Evolutionary conservation across 2,888 invertebrate genomes (phyloP), one percentile per base, ranked within the genome.

Genomic region (Vanessa cardui): DNA sequence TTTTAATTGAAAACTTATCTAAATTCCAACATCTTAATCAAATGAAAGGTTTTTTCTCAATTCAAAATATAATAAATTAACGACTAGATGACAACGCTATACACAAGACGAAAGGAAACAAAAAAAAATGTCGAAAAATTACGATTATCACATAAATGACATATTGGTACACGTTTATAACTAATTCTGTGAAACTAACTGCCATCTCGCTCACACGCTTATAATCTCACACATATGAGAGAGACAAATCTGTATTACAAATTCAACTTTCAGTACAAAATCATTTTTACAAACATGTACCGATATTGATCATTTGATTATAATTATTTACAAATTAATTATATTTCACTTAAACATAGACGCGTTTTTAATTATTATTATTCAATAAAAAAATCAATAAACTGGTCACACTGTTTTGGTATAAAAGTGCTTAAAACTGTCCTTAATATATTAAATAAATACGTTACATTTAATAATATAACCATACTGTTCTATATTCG

Each of bases 1-100:
- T 89, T 89, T 87, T 89, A 88, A 88, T 88, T 80, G 80, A 86
- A 88, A 89, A 90, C 89, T 89, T 90, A 90, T 80, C 87, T 88
- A 85, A 84, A 79, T 76, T 83, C 82, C 84, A 87, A 89, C 86
- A 80, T 86, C 77, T 77, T 39, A 39, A 83, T 83, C 81, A 83
- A 83, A 82, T 81, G 80, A 78, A 76, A 75, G n/a, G 76, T 79
- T 74, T 77, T 73, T 76, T 78, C 76, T 39, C 9, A 6, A 16
- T 18, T 39, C 56, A 77, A 77, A 74, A 63, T 72, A 80, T 82
- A 76, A 89, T 88, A 89, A 90, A 85, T 89, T 84, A 90, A 83
- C 86, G 91, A 91, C 91, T 91, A 91, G 91, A 90, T 77, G 83
- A 81, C 80, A 84, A 87, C 83, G 81, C 83, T 86, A 78, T 87